A percentile compares a stretch with the other conserved stretches of the same genome.
phyloP scores from a whole-genome alignment of 2,797 vertebrate genomes.

The Enteromius radiatus region DNA sequence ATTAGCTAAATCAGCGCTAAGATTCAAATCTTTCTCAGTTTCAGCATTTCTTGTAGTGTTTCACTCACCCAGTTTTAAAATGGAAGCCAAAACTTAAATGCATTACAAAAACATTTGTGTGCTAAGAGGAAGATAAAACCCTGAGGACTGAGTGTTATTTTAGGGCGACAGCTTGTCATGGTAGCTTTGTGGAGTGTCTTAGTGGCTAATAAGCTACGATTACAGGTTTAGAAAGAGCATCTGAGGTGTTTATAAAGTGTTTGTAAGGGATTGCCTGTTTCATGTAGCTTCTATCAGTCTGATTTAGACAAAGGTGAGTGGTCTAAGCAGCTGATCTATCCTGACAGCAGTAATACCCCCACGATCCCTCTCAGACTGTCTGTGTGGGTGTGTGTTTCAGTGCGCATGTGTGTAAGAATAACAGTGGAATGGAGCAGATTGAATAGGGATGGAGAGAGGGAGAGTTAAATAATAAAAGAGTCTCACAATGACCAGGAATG shows the following conservation, averaged over 20 bases:
- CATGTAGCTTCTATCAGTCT: slow-evolving; percentile 30
- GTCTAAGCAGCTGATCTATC: slow-evolving; percentile 57
- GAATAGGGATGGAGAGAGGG: background rate
- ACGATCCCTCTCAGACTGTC: slow-evolving; percentile 32
- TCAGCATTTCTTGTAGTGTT: slow-evolving; percentile 16
- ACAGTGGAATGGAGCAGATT: slow-evolving; percentile 22
- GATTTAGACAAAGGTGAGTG: slow-evolving; percentile 50
- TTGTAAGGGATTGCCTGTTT: slow-evolving; percentile 46
- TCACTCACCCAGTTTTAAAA: background rate
- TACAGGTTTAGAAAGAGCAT: slow-evolving; percentile 42
- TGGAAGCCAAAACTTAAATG: background rate
- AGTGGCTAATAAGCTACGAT: slow-evolving; percentile 43
- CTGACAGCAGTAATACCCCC: slow-evolving; percentile 61
- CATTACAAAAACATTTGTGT: slow-evolving; percentile 5
- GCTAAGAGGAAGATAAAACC: slow-evolving; percentile 14
- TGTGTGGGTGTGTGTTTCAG: slow-evolving; percentile 4
- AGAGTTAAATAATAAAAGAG: slow-evolving; percentile 38
- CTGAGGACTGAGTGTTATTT: slow-evolving; percentile 21
- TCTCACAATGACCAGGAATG: slow-evolving; percentile 46
- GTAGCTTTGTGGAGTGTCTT: slow-evolving; percentile 43
- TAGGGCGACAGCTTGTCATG: slow-evolving; percentile 16
- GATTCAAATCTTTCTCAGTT: background rate
- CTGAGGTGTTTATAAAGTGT: slow-evolving; percentile 44
- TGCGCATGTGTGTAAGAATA: background rate
- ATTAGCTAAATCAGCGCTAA: background rate